Percentiles rank a stretch among this genome's conserved stretches.
phyloP scores from a whole-genome alignment of 2,888 invertebrate genomes.

The Anticlea derivata region DNA sequence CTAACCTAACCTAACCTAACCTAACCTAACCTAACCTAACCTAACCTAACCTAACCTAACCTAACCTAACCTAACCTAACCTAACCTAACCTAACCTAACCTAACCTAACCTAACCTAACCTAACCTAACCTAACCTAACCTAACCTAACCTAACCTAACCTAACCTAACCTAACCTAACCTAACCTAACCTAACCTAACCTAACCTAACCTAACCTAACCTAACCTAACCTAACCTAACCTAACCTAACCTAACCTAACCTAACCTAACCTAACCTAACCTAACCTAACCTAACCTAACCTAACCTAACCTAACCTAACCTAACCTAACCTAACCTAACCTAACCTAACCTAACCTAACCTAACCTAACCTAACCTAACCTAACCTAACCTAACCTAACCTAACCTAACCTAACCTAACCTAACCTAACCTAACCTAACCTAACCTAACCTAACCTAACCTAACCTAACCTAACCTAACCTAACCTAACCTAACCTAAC shows the following conservation, averaged over 20 bases:
- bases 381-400: constrained; percentile 14
- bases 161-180: constrained; percentile 16
- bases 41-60: constrained; percentile 4
- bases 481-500: constrained; percentile 17
- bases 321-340: constrained; percentile 22
- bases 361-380: constrained; percentile 20
- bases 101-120: constrained; percentile 10
- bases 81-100: constrained; percentile 7
- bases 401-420: constrained; percentile 13
- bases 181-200: constrained; percentile 17
- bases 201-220: constrained; percentile 18
- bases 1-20: constrained; percentile 12
- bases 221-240: constrained; percentile 18
- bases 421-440: constrained; percentile 16
- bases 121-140: constrained; percentile 12
- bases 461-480: constrained; percentile 23
- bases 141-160: constrained; percentile 15
- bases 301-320: constrained; percentile 18
- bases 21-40: constrained; percentile 4
- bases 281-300: constrained; percentile 18
- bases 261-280: constrained; percentile 18
- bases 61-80: constrained; percentile 19
- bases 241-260: constrained; percentile 19
- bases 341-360: constrained; percentile 21
- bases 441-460: constrained; percentile 14